These are phyloP conservation scores for Prolemur simus DNA, from an alignment of 2,113 vertebrate species.

Conservation along the genomic window DNA sequence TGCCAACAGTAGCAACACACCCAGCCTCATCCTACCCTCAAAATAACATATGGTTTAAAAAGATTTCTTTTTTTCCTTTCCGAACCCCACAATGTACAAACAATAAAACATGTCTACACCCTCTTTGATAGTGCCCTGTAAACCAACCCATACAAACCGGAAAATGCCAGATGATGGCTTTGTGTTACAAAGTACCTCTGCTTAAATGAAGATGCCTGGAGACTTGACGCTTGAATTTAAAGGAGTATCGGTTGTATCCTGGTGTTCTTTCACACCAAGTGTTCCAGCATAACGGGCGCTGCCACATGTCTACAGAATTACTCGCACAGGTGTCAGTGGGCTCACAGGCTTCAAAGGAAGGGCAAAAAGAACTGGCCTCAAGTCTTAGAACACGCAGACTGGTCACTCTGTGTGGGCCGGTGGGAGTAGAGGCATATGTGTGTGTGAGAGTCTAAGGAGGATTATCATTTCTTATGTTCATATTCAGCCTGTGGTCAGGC, in stretches of 20 bases:
- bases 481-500: neutral
- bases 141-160: neutral
- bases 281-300: neutral
- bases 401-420: neutral
- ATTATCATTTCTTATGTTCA: neutral
- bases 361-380: neutral
- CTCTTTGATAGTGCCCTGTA: neutral
- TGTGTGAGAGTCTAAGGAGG: neutral
- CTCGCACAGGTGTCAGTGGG: too few relatives aligned
- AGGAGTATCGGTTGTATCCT: neutral
- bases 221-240: neutral
- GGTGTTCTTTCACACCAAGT: neutral
- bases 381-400: neutral
- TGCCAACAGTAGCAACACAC: neutral
- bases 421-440: rapidly evolving
- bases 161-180: neutral
- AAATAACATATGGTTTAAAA: neutral
- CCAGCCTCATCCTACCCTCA: neutral
- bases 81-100: neutral
- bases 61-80: neutral
- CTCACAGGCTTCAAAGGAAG: neutral
- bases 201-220: neutral
- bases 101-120: neutral
- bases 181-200: neutral
- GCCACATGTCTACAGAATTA: neutral